Conservation (phyloP, 2,797 vertebrate genomes). For the Parauchenoglanis punctatus region DNA sequence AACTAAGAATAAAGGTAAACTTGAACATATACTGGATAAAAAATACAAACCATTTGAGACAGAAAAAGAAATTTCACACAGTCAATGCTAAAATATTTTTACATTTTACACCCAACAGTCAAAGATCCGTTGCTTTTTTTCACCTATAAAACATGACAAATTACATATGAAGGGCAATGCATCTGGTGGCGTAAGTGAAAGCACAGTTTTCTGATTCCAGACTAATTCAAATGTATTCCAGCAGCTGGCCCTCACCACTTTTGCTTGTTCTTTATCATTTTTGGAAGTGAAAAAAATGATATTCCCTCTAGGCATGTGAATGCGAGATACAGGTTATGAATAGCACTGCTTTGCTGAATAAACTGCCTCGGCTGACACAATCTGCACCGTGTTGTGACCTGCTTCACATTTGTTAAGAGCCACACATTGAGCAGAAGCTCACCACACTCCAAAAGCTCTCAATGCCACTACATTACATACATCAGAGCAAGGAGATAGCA, state of each 20-base stretch:
- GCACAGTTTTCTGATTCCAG: conserved; percentile 36
- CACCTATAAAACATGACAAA: conserved; percentile 40
- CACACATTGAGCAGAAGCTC: conserved; percentile 53
- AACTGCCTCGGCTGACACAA: conserved; percentile 59
- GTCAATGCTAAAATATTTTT: background rate
- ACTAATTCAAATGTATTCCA: conserved; percentile 47
- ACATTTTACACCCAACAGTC: background rate
- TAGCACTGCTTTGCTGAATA: conserved; percentile 60
- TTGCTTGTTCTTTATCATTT: conserved; percentile 59
- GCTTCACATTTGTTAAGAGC: conserved; percentile 63
- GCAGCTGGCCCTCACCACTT: conserved; percentile 43
- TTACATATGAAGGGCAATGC: conserved; percentile 16
- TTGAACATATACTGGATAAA: background rate
- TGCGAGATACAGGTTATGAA: conserved; percentile 63
- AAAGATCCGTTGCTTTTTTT: conserved; percentile 27
- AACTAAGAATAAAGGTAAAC: background rate
- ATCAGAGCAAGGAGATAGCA: conserved; percentile 62
- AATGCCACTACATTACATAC: conserved; percentile 59
- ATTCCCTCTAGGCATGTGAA: conserved; percentile 44
- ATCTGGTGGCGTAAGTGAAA: conserved; percentile 27
- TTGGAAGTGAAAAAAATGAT: conserved; percentile 49
- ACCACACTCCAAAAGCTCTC: conserved; percentile 51
- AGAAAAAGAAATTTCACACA: background rate
- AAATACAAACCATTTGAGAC: background rate
- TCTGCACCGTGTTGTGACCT: conserved; percentile 59